Conservation (phyloP, 2,113 vertebrate species). For the Anseranas semipalmata region DNA sequence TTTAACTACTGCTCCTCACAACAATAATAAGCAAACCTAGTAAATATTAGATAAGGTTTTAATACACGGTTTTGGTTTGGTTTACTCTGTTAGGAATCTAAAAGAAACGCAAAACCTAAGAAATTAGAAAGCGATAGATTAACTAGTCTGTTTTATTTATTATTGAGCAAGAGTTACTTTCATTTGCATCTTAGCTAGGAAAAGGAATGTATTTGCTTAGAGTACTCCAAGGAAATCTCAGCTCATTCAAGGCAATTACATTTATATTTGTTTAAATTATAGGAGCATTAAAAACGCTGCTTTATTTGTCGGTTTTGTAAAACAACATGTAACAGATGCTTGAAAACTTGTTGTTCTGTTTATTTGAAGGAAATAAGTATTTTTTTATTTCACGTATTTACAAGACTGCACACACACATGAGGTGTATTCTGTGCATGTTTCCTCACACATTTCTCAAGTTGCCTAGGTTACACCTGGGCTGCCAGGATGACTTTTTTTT, state of each 20-base stretch:
- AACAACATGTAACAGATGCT: not conserved
- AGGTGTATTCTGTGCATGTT: not conserved
- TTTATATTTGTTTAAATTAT: slow-evolving; percentile 4
- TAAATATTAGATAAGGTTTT: not conserved
- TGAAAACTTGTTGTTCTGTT: not conserved
- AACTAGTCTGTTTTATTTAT: not conserved
- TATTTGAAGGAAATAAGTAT: not conserved
- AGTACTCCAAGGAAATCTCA: not conserved
- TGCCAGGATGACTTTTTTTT: not conserved
- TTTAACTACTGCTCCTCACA: not conserved
- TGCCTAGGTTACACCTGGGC: not conserved
- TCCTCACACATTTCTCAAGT: not conserved
- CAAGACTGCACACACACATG: not conserved
- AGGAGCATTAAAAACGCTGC: not conserved
- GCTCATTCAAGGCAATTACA: not conserved
- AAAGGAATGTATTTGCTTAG: not conserved
- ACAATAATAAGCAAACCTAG: not conserved
- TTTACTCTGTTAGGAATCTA: not conserved
- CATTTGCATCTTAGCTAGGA: not conserved
- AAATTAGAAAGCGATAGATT: not conserved
- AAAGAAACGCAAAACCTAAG: not conserved
- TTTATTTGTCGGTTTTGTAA: not conserved
- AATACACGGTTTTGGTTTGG: not conserved
- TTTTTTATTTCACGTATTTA: not conserved
- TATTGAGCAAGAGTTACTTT: not conserved